A percentile compares a stretch with the other conserved stretches of the same genome.
Conservation (phyloP, 92 coral and sea anemone species). For the Virgularia gustaviana region DNA sequence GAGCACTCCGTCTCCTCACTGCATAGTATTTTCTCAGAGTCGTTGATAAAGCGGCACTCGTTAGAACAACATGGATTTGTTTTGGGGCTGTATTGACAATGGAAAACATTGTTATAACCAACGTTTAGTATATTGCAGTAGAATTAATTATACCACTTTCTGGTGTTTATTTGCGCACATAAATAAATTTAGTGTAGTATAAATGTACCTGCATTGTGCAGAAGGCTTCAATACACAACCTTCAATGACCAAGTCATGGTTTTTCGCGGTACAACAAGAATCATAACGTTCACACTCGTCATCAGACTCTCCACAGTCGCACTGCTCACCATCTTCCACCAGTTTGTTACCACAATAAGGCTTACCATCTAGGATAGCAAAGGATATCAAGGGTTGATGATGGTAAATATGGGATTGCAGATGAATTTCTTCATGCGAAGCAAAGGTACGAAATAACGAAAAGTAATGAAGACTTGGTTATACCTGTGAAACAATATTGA, state of each 20-base stretch:
- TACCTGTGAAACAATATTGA: constrained; percentile 75
- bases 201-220: constrained; percentile 85
- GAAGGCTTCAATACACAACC: constrained; percentile 62
- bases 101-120: not conserved
- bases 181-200: not conserved
- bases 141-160: not conserved
- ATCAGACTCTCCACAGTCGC: constrained; percentile 77
- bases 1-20: constrained; percentile 73
- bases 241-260: constrained; percentile 50
- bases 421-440: no score
- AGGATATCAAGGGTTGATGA: no score
- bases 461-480: no score
- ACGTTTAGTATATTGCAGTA: not conserved
- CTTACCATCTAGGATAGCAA: constrained; percentile 6
- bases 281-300: constrained; percentile 72
- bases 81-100: constrained; percentile 67
- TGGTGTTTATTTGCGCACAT: no score
- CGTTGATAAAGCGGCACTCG: constrained; percentile 61
- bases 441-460: no score
- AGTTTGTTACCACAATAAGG: constrained; percentile 85
- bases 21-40: constrained; percentile 49
- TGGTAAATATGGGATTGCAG: no score
- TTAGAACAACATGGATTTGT: constrained; percentile 76
- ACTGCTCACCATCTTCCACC: constrained; percentile 76
- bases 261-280: constrained; percentile 73